A percentile compares a stretch with the other conserved stretches of the same genome.
Conservation (phyloP, 2,113 vertebrate species). For the Anas platyrhynchos region DNA sequence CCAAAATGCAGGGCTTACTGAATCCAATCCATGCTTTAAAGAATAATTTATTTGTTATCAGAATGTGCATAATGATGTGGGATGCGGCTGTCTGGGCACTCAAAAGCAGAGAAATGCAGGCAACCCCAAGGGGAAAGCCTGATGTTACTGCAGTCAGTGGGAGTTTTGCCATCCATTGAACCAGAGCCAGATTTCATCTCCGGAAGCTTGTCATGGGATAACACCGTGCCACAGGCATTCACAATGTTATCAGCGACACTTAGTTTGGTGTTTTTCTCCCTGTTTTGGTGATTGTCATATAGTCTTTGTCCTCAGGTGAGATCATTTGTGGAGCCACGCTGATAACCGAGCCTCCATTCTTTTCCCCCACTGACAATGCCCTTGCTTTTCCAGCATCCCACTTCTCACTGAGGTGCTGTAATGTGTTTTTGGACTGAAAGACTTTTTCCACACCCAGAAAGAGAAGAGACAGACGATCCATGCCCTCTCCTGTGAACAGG, state of each 20-base stretch:
- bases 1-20: neutral
- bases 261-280: neutral
- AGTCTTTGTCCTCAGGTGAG: neutral
- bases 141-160: fast-evolving
- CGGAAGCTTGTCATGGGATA: neutral
- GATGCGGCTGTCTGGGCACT: neutral
- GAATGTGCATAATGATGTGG: neutral
- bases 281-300: neutral
- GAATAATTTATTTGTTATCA: neutral
- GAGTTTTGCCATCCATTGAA: neutral
- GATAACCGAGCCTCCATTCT: neutral
- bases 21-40: neutral
- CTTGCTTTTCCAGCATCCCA: neutral
- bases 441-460: neutral
- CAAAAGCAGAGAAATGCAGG: neutral
- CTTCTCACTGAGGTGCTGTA: neutral
- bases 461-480: neutral
- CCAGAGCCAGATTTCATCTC: neutral
- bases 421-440: neutral
- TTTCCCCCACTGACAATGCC: neutral
- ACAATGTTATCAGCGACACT: neutral
- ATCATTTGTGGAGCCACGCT: neutral
- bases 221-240: neutral
- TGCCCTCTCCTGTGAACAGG: neutral
- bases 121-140: neutral